These are phyloP conservation scores for Conger conger DNA, from an alignment of 2,113 vertebrate species.

Conservation along the genomic window DNA sequence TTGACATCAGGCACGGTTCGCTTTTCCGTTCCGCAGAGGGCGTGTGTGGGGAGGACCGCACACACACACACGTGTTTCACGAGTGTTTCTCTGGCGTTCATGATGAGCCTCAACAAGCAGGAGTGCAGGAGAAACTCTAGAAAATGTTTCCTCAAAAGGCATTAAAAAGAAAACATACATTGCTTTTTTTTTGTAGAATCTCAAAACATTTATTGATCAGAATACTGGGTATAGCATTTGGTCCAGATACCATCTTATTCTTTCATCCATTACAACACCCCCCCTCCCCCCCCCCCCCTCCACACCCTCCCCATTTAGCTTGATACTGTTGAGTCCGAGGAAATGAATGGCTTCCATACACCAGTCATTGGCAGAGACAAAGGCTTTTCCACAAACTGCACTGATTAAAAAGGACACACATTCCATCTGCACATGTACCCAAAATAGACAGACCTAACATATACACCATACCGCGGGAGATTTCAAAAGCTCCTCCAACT, in stretches of 20 bases:
- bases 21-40: conserved; percentile 10
- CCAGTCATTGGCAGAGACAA: not conserved
- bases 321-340: conserved; percentile 2
- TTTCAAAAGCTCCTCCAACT: conserved; percentile 47
- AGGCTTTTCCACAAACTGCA: conserved; percentile 10
- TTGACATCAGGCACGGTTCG: conserved; percentile 26
- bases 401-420: conserved; percentile 31
- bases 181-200: not conserved
- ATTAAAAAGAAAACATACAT: not conserved
- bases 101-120: not conserved
- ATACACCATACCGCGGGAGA: conserved; percentile 39
- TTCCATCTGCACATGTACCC: not conserved
- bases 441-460: conserved; percentile 17
- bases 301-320: too few relatives aligned
- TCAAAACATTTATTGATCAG: not conserved
- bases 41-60: not conserved
- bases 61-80: conserved; percentile 9
- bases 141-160: conserved; percentile 38
- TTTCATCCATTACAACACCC: not conserved
- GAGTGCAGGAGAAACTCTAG: conserved; percentile 39
- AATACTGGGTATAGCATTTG: conserved; percentile 25
- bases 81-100: not conserved
- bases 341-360: not conserved
- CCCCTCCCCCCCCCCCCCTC: too few relatives aligned
- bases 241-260: conserved; percentile 16